Base-by-base conservation (phyloP, 2,113 vertebrate species). In the Phrynosoma platyrhinos region DNA sequence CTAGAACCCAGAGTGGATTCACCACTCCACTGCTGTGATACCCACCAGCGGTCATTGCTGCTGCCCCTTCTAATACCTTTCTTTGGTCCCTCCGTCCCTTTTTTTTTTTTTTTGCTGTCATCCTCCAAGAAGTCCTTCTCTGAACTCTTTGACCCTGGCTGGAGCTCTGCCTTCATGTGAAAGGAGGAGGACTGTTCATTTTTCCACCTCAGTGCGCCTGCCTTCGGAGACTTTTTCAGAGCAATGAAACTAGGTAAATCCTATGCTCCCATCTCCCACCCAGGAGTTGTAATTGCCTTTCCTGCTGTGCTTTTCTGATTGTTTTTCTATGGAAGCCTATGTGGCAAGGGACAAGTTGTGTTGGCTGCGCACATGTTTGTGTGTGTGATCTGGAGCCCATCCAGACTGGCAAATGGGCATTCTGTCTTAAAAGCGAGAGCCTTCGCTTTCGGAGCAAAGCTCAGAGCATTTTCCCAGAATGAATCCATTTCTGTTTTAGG, bases 101-200 rank as follows among this genome's bases (percentile, higher is more conserved):
- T 16, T 4, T 25, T 13, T 27, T 21, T 16, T 4, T 25, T 13
- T 53, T 32, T 36, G 52, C 36, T 55, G 9, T 75, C n/a, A 27
- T 71, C 52, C 42, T 55, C 32, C 1, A 2, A 25, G 20, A 53
- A 80, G 77, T n/a, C 27, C 5, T n/a, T 40, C 23, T 52, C 30
- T 23, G 36, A 36, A 36, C 36, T 36, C 36, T 36, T 36, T 23
- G 0, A 13, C 13, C 18, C 5, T 4, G 9, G 42, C 27, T 1
- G 1, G 32, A 62, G 23, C 66, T n/a, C 52, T 10, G 0, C 32
- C 36, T 0, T 2, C 3, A 32, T 14, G 47, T 0, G 4, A n/a
- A 16, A 32, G 12, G 14, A 1, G 3, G 0, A 0, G 9, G 47
- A 1, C 0, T 3, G 0, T 32, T 68, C 8, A 14, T 74, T 84